Conservation (phyloP, 2,888 invertebrate genomes). For the Orchesellides sinensis region DNA sequence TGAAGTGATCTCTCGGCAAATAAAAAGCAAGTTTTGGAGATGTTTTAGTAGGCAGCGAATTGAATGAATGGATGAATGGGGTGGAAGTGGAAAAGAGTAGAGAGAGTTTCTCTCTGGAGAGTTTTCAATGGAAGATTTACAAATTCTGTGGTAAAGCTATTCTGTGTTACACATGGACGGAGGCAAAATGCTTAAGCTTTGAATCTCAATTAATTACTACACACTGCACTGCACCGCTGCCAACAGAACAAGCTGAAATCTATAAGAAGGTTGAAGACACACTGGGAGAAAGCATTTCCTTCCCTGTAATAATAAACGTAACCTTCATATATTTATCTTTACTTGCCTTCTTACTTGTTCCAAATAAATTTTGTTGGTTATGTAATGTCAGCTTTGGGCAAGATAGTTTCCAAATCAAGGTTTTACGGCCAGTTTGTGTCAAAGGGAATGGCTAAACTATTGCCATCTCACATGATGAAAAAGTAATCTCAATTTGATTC, state of each 20-base stretch:
- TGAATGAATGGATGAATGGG: no score
- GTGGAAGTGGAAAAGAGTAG: neutral
- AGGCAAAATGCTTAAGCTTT: neutral
- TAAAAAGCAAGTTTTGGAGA: conserved; percentile 18
- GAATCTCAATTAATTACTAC: conserved; percentile 36
- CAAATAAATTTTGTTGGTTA: no score
- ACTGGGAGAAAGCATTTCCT: neutral
- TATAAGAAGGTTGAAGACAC: neutral
- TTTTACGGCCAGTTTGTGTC: conserved; percentile 40
- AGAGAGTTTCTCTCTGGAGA: conserved; percentile 34
- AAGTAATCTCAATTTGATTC: conserved; percentile 48
- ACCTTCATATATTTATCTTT: neutral
- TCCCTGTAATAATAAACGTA: no score
- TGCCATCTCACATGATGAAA: conserved; percentile 42
- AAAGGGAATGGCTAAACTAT: conserved; percentile 35
- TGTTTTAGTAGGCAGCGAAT: neutral
- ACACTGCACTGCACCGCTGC: conserved; percentile 4
- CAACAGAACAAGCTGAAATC: no score
- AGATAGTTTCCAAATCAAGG: conserved; percentile 1
- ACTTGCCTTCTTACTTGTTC: neutral
- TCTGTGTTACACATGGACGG: neutral
- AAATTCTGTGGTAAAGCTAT: conserved; percentile 19
- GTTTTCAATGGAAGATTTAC: conserved; percentile 40
- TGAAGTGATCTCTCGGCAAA: conserved; percentile 55
- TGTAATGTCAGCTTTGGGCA: neutral